phyloP scores from a whole-genome alignment of 2,113 vertebrate species.

The Tupaia tana region DNA sequence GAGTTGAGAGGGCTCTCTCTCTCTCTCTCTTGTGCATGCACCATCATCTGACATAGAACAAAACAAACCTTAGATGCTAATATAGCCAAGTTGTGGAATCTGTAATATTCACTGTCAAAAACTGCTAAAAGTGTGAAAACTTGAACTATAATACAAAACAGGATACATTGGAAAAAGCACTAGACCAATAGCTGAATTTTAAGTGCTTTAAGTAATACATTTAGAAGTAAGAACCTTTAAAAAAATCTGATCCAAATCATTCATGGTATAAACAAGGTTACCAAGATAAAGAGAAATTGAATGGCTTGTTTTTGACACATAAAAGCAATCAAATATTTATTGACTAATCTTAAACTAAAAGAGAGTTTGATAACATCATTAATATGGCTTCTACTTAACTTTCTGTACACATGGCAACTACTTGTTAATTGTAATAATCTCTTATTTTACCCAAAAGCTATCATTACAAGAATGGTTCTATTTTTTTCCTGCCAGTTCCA shows the following conservation, averaged over 20 bases:
- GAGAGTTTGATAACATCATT: not conserved
- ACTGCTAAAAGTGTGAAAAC: not conserved
- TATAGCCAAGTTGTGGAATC: not conserved
- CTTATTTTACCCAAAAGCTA: not conserved
- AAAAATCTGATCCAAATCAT: not conserved
- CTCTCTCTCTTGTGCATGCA: too few species aligned
- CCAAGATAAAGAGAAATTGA: not conserved
- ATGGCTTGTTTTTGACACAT: not conserved
- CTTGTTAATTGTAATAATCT: not conserved
- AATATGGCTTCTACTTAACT: not conserved
- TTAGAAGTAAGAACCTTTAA: not conserved
- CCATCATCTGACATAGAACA: too few species aligned
- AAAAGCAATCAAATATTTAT: not conserved
- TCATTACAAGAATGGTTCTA: not conserved
- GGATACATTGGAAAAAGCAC: not conserved
- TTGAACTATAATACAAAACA: not conserved
- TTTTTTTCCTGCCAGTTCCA: too few species aligned
- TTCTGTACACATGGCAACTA: not conserved
- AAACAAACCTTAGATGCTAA: not conserved
- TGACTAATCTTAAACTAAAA: constrained; percentile 8
- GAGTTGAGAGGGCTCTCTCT: too few species aligned
- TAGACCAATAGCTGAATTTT: too few species aligned
- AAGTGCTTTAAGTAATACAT: not conserved
- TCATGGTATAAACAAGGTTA: not conserved
- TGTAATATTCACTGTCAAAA: not conserved